phyloP scores from a whole-genome alignment of 1,140 invertebrate species.

The Megalopta genalis region DNA sequence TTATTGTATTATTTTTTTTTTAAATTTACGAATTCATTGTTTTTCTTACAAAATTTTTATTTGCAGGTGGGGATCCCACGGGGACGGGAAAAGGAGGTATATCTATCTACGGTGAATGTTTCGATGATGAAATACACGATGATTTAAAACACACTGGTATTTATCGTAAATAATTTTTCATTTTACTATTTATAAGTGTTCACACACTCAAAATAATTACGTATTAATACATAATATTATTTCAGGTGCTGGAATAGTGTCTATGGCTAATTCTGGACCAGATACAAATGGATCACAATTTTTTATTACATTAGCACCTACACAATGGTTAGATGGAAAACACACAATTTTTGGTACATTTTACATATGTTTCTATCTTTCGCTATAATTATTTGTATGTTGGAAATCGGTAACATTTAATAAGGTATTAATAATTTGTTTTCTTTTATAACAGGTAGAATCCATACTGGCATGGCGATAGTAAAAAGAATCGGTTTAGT shows the following conservation, averaged over 20 bases:
- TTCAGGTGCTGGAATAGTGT: slow-evolving; percentile 88
- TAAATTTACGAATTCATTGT: neutral
- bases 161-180: neutral
- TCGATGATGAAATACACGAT: slow-evolving; percentile 97
- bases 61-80: slow-evolving; percentile 91
- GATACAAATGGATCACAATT: slow-evolving; percentile 99
- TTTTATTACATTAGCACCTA: slow-evolving; percentile 97
- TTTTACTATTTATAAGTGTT: too few species aligned
- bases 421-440: neutral
- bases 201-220: neutral
- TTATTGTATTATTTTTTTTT: neutral
- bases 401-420: neutral
- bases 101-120: slow-evolving; percentile 97
- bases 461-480: slow-evolving; percentile 93
- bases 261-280: slow-evolving; percentile 96
- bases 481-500: slow-evolving; percentile 95
- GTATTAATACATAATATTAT: slow-evolving; percentile 45
- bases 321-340: slow-evolving; percentile 98
- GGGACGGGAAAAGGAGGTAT: slow-evolving; percentile 96
- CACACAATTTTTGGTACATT: slow-evolving; percentile 94
- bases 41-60: neutral
- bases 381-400: too few species aligned
- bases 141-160: slow-evolving; percentile 96
- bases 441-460: slow-evolving; percentile 79
- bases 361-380: neutral